A percentile compares a stretch with the other conserved stretches of the same genome.
These are phyloP conservation scores for Spatulosminthurus flaviceps DNA, from an alignment of 2,888 invertebrate genomes.

Conservation along the genomic window DNA sequence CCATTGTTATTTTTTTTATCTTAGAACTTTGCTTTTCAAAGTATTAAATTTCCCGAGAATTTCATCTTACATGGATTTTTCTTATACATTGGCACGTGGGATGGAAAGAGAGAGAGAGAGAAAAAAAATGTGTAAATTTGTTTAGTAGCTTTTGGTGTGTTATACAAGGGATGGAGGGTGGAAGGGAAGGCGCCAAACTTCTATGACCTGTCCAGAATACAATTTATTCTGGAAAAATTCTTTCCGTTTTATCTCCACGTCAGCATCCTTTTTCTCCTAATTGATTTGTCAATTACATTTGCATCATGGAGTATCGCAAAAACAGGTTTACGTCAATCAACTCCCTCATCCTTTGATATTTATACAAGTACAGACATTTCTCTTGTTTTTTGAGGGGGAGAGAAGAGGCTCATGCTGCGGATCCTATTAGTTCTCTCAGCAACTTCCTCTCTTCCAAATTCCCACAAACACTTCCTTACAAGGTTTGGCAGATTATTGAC, in stretches of 20 bases:
- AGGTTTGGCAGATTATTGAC: not conserved
- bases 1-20: no score
- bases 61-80: no score
- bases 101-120: not conserved
- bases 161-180: not conserved
- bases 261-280: constrained; percentile 44
- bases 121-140: not conserved
- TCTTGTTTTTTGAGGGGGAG: not conserved
- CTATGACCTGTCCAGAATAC: constrained; percentile 23
- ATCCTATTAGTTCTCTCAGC: no score
- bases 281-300: constrained; percentile 60
- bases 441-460: not conserved
- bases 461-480: not conserved
- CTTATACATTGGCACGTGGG: not conserved
- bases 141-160: not conserved
- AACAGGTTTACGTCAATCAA: constrained; percentile 50
- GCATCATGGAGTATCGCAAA: constrained; percentile 44
- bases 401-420: no score
- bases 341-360: not conserved
- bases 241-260: constrained; percentile 32
- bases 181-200: constrained; percentile 45
- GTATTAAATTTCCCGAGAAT: no score
- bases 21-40: no score
- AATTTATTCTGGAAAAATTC: constrained; percentile 40
- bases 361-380: not conserved